Percentiles rank a stretch among this genome's conserved stretches.
Conservation (phyloP, 2,888 invertebrate genomes). For the Nomada hirtipes region DNA sequence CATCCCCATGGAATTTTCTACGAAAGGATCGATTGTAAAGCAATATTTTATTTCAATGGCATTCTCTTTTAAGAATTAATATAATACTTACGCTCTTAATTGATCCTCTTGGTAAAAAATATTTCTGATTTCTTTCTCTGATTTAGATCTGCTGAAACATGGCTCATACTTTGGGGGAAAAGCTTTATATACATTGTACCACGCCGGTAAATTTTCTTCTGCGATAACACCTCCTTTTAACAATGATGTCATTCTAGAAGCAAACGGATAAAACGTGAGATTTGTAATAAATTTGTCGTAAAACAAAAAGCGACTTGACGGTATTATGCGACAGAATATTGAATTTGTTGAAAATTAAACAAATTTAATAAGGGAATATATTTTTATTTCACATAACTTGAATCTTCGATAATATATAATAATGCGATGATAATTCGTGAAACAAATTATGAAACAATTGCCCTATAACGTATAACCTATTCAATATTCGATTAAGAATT, state of each 20-base stretch:
- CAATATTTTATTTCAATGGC: not conserved
- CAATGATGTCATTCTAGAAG: conserved; percentile 90
- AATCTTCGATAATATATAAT: not conserved
- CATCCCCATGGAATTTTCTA: conserved; percentile 39
- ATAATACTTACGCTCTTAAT: conserved; percentile 91
- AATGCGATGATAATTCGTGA: not conserved
- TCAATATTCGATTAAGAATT: not conserved
- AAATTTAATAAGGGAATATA: not conserved
- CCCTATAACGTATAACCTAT: conserved; percentile 3
- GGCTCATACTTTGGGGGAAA: conserved; percentile 96
- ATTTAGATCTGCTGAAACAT: conserved; percentile 88
- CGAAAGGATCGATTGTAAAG: conserved; percentile 11
- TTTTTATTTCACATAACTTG: not conserved
- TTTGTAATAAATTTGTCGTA: not conserved
- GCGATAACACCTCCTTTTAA: conserved; percentile 92
- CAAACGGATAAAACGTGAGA: not conserved
- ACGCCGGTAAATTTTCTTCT: conserved; percentile 93
- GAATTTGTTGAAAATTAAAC: not conserved
- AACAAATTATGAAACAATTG: not conserved
- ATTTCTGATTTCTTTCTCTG: conserved; percentile 87
- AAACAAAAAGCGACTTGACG: no score
- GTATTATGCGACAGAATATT: no score
- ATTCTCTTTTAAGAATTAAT: no score
- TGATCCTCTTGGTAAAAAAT: conserved; percentile 94
- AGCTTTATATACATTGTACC: conserved; percentile 96